Base-by-base conservation (phyloP, 1,140 invertebrate genomes). In the Meloidogyne chitwoodi region DNA sequence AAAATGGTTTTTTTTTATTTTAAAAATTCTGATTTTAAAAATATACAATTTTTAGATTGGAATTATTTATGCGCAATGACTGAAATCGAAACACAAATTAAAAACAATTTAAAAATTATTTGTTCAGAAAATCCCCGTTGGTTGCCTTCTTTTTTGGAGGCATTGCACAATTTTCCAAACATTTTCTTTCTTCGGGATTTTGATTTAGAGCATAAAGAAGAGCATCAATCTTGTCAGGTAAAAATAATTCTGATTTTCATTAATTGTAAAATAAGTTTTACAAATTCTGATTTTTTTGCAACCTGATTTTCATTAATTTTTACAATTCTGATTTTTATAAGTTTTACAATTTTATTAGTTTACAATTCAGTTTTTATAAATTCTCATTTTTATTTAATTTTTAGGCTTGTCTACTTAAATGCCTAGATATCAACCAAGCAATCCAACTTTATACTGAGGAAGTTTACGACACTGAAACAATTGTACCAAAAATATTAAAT, bases 41-140 rank as follows among this genome's bases (percentile, higher is more conserved):
- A 48, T 48, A 19, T 48, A 44, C 5, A 11, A 24, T 19, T 77
- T 48, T 41, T 64, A 77, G 76, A 77, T 24, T 77, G 76, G 76
- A 78, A 41, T 61, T 77, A 78, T 31, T 41, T 77, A 62, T 69
- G 75, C 38, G 63, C 76, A 14, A 34, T 77, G 34, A 77, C 19
- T 5, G 76, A 77, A 77, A 34, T 77, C 5, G 76, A 77, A 22
- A 63, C 48, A 64, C 24, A 16, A 64, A 65, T 64, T 6, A 63
- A 64, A 14, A 44, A 29, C 8, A 41, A 34, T 70, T 8, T 70
- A 26, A 4, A 70, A 73, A 56, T 61, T 64, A 73, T 73, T 56
- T 61, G 71, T 26, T 63, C n/a, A 5, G 34, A 73, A 16, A 24
- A 27, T 12, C 11, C 22, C 14, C 29, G 19, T 26, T 38, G 65